phyloP scores from a whole-genome alignment of 2,113 vertebrate genomes.

The Dermatemys mawii region DNA sequence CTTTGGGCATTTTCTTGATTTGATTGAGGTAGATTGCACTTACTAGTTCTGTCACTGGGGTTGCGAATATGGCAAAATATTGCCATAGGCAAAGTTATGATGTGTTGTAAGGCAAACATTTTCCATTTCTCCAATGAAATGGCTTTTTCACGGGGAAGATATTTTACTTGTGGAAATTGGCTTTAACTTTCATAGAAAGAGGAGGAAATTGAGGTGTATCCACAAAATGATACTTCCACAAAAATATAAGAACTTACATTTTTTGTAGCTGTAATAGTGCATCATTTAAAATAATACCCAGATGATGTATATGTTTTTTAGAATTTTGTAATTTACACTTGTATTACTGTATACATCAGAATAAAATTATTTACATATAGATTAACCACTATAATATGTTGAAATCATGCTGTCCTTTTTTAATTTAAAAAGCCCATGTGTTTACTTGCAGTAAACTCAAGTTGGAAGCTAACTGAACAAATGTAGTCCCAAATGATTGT shows the following conservation, averaged over 20 bases:
- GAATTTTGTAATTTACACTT: neutral
- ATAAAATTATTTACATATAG: neutral
- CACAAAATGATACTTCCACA: neutral
- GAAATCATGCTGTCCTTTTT: neutral
- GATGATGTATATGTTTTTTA: neutral
- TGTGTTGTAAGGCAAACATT: neutral
- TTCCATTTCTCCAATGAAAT: fast-evolving
- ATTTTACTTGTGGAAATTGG: fast-evolving
- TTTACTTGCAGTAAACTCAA: neutral
- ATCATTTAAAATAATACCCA: neutral
- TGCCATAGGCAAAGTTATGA: neutral
- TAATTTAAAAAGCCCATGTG: neutral
- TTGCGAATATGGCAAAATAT: neutral
- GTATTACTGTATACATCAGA: neutral
- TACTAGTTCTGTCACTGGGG: neutral
- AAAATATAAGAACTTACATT: neutral
- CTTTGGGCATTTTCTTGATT: neutral
- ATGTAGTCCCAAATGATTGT: neutral
- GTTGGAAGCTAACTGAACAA: neutral
- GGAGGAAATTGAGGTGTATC: neutral
- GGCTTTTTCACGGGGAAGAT: neutral
- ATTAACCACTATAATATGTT: neutral
- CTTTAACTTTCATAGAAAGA: fast-evolving
- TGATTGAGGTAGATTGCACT: neutral
- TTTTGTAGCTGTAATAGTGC: neutral